A percentile compares a stretch with the other conserved stretches of the same genome.
phyloP scores from a whole-genome alignment of 2,888 invertebrate genomes.

The Himalopsyche tibetana region DNA sequence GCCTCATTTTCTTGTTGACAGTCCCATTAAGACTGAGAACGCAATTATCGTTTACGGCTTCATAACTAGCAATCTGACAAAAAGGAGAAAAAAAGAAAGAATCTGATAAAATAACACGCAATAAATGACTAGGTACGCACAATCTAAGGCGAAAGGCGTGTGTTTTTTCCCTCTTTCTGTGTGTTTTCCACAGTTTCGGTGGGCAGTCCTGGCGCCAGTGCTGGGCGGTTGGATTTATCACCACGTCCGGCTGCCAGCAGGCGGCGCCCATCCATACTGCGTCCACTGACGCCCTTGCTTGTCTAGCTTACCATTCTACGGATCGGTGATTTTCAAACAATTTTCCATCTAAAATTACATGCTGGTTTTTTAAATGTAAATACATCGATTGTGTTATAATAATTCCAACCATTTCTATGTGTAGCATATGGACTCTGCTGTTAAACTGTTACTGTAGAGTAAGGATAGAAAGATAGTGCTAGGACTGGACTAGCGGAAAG shows the following conservation, averaged over 20 bases:
- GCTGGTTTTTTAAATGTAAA: background rate
- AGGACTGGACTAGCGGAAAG: too few relatives aligned
- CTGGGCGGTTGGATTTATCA: constrained; percentile 39
- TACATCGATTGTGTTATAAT: too few relatives aligned
- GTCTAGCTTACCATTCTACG: background rate
- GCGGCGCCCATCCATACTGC: constrained; percentile 35
- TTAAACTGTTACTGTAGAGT: too few relatives aligned
- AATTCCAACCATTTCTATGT: too few relatives aligned
- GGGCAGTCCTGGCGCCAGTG: constrained; percentile 37
- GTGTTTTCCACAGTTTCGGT: constrained; percentile 7
- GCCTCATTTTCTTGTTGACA: constrained; percentile 26
- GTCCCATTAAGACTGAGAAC: constrained; percentile 18
- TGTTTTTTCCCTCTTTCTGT: constrained; percentile 26
- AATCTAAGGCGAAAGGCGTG: constrained; percentile 18
- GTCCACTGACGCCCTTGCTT: constrained; percentile 13
- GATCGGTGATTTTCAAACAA: background rate
- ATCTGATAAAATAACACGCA: constrained; percentile 5
- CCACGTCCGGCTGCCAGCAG: constrained; percentile 37
- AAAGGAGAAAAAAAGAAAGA: constrained; percentile 4
- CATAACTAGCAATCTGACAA: constrained; percentile 22
- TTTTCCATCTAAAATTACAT: background rate
- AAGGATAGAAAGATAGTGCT: too few relatives aligned
- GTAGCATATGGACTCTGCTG: too few relatives aligned
- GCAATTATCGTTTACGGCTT: constrained; percentile 32
- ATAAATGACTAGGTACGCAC: constrained; percentile 17